Evolutionary conservation across 2,888 invertebrate species (phyloP), one percentile per base, ranked within the genome.

Genomic region (Rhopalosiphum nymphaeae): DNA sequence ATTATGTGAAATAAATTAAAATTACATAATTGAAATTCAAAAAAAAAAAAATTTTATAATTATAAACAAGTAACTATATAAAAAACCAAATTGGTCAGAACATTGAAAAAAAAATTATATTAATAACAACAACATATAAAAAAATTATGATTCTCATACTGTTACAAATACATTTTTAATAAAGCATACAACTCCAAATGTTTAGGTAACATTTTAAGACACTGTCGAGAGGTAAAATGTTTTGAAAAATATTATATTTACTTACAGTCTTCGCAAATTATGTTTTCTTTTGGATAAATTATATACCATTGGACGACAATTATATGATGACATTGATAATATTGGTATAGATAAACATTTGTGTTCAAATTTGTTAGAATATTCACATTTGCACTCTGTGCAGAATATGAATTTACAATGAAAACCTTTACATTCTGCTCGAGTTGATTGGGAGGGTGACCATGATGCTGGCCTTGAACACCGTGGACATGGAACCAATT

Each of bases 381-480:
- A 94, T 95, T 93, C 95, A 93, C 95, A 95, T n/a, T 91, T 91
- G 91, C 95, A 95, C 44, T 93, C 90, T 16, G 94, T 95, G 91
- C 95, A 95, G 91, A 95, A 95, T 84, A 95, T 92, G 89, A 95
- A 95, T 42, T 94, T 91, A 90, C 95, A 95, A 67, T 95, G 95
- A 49, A 94, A 84, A 7, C 95, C 95, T n/a, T 94, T 94, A 94
- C 95, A 95, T 46, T 95, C 94, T 7, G 95, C 95, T 29, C 92
- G 91, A 21, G 94, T 94, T 21, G 94, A 91, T 84, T 53, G 91
- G 9, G 94, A 94, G 16, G 94, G 94, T 92, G 95, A 94, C 57
- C 92, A 94, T 36, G 95, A 95, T 36, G 95, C 95, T 26, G 95
- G 95, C n/a, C 95, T 95, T 46, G 95, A 94, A 94, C 95, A 96